Conservation (phyloP, 1,140 invertebrate genomes). For the Hycleus cichorii region DNA sequence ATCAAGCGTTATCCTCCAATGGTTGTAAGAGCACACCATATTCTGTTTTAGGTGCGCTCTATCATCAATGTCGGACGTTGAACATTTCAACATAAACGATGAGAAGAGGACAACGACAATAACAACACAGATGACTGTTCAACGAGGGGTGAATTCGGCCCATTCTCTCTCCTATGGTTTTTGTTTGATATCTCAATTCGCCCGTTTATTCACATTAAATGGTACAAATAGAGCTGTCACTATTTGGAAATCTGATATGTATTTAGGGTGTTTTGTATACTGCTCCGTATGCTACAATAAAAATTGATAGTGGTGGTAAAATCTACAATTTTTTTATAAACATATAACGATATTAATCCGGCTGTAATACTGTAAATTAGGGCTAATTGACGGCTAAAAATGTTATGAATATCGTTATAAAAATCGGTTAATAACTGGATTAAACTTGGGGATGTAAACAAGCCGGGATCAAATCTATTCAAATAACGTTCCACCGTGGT, state of each 20-base stretch:
- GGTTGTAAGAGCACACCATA: not conserved
- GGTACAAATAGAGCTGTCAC: constrained; percentile 29
- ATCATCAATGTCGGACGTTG: constrained; percentile 3
- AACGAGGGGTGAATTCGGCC: constrained; percentile 21
- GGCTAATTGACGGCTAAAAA: no score
- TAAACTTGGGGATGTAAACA: not conserved
- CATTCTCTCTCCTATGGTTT: not conserved
- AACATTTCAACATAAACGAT: not conserved
- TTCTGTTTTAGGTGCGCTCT: not conserved
- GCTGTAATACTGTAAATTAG: no score
- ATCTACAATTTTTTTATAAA: no score
- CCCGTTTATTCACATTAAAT: constrained; percentile 11
- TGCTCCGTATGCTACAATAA: no score
- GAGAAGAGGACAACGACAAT: not conserved
- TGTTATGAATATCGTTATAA: no score
- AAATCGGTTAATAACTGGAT: not conserved
- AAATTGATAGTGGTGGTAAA: no score
- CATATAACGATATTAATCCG: no score
- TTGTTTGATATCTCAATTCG: no score
- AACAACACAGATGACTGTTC: constrained; percentile 9
- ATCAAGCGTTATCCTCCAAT: constrained; percentile 2
- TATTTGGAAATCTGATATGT: constrained; percentile 23
- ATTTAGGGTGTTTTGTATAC: constrained; percentile 14
- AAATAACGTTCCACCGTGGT: not conserved
- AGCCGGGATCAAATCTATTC: not conserved